A percentile compares a stretch with the other conserved stretches of the same genome.
Conservation (phyloP, 2,888 invertebrate genomes). For the Eupelmus urozonus region DNA sequence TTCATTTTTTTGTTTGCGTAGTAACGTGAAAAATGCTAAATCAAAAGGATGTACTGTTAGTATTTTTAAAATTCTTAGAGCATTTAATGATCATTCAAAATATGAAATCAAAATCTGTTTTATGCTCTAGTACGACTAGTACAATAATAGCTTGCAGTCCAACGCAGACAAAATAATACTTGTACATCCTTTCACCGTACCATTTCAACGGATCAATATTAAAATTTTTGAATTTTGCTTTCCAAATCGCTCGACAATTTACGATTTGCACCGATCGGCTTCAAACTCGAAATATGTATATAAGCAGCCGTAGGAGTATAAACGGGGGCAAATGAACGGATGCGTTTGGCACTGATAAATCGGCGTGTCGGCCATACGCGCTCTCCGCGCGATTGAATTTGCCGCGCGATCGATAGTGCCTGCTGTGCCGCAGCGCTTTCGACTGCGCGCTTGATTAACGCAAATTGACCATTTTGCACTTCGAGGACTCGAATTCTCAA, state of each 20-base stretch:
- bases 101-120: too few relatives aligned
- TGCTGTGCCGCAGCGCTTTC: background rate
- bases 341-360: constrained; percentile 54
- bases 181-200: too few relatives aligned
- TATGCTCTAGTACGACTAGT: too few relatives aligned
- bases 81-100: too few relatives aligned
- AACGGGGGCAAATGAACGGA: constrained; percentile 25
- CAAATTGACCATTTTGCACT: constrained; percentile 9
- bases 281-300: background rate
- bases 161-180: too few relatives aligned
- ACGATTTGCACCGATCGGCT: constrained; percentile 12
- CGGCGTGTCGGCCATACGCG: constrained; percentile 14
- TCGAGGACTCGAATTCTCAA: too few relatives aligned
- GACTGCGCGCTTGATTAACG: constrained; percentile 15
- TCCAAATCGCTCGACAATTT: too few relatives aligned
- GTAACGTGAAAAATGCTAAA: background rate
- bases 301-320: background rate
- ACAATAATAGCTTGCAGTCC: too few relatives aligned
- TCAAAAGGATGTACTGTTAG: too few relatives aligned
- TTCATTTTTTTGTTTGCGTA: background rate
- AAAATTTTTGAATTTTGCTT: too few relatives aligned
- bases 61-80: too few relatives aligned
- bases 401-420: constrained; percentile 9
- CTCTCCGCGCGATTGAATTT: constrained; percentile 35
- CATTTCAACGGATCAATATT: too few relatives aligned